Evolutionary conservation across 2,888 invertebrate species (phyloP).

Genomic region (Terebella lapidaria): DNA sequence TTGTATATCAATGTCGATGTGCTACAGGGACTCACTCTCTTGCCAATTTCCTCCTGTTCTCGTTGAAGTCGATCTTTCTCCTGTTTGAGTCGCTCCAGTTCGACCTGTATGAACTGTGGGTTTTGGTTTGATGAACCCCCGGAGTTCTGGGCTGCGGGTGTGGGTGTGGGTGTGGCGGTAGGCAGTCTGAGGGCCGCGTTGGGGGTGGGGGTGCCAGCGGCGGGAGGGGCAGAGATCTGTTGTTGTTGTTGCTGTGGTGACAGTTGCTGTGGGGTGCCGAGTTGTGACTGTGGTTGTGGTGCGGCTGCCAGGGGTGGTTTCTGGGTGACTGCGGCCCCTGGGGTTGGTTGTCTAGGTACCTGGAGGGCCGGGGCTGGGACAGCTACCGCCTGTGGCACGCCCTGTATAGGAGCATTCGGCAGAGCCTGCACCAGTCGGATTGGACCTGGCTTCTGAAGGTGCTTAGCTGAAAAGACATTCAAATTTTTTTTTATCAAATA

Average conservation of each 20-base stretch:
- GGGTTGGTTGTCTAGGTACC: no score
- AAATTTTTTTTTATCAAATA: no score
- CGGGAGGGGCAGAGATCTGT: neutral
- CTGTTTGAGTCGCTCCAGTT: conserved; percentile 22
- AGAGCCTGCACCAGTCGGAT: no score
- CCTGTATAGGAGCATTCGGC: no score
- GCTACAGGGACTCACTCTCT: conserved; percentile 21
- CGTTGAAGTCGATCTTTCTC: conserved; percentile 23
- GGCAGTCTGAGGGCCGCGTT: neutral
- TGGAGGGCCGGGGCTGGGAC: no score
- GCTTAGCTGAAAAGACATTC: conserved; percentile 18
- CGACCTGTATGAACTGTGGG: conserved; percentile 15
- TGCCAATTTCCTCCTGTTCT: conserved; percentile 24
- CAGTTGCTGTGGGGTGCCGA: neutral
- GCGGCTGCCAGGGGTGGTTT: neutral
- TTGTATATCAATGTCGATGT: no score
- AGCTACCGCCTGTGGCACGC: no score
- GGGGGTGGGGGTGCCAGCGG: neutral
- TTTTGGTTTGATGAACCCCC: conserved; percentile 7
- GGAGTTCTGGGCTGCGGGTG: neutral
- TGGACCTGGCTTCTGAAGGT: conserved; percentile 19
- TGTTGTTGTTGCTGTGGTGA: neutral
- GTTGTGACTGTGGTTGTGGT: conserved; percentile 3
- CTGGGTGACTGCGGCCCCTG: no score
- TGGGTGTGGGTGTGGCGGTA: conserved; percentile 7